A percentile compares a stretch with the other conserved stretches of the same genome.
These are phyloP conservation scores for Capra hircus DNA, from an alignment of 2,113 vertebrate species.

Conservation along the genomic window DNA sequence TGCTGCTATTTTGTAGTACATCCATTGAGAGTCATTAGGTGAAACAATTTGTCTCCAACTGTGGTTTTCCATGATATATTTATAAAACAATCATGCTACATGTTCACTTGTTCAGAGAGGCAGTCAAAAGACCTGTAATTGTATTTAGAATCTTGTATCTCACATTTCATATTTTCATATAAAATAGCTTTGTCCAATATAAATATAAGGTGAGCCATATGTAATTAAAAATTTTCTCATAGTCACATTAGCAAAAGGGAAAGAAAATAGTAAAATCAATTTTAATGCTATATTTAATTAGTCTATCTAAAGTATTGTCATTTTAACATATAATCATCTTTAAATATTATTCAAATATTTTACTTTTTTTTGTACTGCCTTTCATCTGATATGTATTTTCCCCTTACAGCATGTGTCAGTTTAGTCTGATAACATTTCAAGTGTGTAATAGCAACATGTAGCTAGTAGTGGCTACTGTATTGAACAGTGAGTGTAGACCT, in stretches of 20 bases:
- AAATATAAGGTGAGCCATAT: background rate
- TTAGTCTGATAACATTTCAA: background rate
- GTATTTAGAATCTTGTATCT: background rate
- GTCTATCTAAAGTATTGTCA: background rate
- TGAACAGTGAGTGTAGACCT: background rate
- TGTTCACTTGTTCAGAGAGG: background rate
- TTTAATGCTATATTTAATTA: background rate
- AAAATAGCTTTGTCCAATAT: background rate
- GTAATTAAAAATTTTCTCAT: background rate
- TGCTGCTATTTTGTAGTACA: background rate
- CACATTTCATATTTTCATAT: background rate
- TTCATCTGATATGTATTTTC: background rate
- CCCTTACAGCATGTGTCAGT: background rate
- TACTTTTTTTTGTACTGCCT: background rate
- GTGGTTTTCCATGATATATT: background rate
- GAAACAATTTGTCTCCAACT: background rate
- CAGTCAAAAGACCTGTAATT: background rate
- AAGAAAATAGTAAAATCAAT: background rate
- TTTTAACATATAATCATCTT: background rate
- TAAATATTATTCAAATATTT: background rate
- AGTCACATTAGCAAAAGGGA: background rate
- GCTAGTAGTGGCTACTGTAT: background rate
- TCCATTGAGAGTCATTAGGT: background rate
- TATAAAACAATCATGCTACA: background rate
- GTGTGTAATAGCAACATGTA: background rate